Percentiles rank a stretch among this genome's conserved stretches.
Conservation (phyloP, 2,888 invertebrate species). For the Macrosoma leucophasiata region DNA sequence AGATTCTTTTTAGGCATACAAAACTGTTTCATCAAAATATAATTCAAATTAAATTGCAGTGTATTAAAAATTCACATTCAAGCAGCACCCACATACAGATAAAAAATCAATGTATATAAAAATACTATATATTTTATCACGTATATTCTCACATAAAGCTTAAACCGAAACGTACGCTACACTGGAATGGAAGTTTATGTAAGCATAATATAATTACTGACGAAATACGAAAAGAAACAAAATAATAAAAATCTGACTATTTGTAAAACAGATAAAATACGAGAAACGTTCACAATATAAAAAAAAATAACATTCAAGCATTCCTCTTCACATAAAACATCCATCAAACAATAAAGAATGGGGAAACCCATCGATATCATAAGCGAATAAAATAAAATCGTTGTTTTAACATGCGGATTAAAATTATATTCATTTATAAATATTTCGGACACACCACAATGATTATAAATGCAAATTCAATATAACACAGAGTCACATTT, state of each 20-base stretch:
- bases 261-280: conserved; percentile 29
- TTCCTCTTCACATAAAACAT: too few relatives aligned
- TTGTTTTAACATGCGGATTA: conserved; percentile 47
- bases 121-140: conserved; percentile 54
- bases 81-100: conserved; percentile 58
- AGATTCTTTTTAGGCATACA: conserved; percentile 46
- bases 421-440: too few relatives aligned
- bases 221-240: conserved; percentile 40
- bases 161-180: conserved; percentile 57
- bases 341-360: too few relatives aligned
- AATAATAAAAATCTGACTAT: conserved; percentile 16
- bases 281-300: too few relatives aligned
- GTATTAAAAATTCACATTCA: conserved; percentile 47
- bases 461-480: conserved; percentile 59
- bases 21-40: conserved; percentile 16
- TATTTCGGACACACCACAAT: conserved; percentile 42
- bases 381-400: conserved; percentile 56
- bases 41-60: conserved; percentile 32
- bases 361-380: too few relatives aligned
- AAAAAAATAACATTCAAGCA: conserved; percentile 42
- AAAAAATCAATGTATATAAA: conserved; percentile 56
- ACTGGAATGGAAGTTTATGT: conserved; percentile 69
- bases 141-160: conserved; percentile 62
- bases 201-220: conserved; percentile 55
- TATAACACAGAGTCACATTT: conserved; percentile 23